phyloP scores from a whole-genome alignment of 2,113 vertebrate species.

The Melanerpes aurifrons region DNA sequence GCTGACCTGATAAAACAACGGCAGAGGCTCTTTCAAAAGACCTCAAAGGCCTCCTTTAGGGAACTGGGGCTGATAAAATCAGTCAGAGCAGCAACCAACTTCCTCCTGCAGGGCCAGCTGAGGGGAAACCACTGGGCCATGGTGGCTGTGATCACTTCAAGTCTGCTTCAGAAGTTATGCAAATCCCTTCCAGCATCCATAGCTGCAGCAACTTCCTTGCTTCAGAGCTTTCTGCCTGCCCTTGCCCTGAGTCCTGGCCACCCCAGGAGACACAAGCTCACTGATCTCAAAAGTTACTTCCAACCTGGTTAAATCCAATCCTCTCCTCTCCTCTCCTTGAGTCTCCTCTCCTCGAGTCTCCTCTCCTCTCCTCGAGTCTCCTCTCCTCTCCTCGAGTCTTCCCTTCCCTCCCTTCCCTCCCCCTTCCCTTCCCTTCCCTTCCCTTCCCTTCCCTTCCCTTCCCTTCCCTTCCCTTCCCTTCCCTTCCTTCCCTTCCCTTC shows the following conservation, averaged over 20 bases:
- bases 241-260: background rate
- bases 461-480: too few species aligned
- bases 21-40: conserved; percentile 21
- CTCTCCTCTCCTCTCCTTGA: too few species aligned
- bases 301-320: too few species aligned
- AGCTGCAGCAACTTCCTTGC: background rate
- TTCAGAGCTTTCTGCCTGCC: background rate
- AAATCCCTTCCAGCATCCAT: background rate
- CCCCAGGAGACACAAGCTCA: rapidly evolving
- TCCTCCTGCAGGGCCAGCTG: background rate
- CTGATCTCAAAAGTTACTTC: too few species aligned
- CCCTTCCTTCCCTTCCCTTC: too few species aligned
- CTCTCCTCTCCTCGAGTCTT: too few species aligned
- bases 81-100: background rate
- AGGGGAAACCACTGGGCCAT: background rate
- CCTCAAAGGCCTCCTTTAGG: background rate
- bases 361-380: too few species aligned
- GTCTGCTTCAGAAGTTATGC: background rate
- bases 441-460: too few species aligned
- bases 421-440: too few species aligned
- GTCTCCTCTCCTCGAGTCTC: too few species aligned
- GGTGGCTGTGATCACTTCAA: background rate
- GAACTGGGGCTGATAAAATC: conserved; percentile 21
- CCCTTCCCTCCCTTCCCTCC: too few species aligned
- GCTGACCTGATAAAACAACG: background rate